Evolutionary conservation across 2,113 vertebrate genomes (phyloP).

Genomic region (Lasiurus borealis): DNA sequence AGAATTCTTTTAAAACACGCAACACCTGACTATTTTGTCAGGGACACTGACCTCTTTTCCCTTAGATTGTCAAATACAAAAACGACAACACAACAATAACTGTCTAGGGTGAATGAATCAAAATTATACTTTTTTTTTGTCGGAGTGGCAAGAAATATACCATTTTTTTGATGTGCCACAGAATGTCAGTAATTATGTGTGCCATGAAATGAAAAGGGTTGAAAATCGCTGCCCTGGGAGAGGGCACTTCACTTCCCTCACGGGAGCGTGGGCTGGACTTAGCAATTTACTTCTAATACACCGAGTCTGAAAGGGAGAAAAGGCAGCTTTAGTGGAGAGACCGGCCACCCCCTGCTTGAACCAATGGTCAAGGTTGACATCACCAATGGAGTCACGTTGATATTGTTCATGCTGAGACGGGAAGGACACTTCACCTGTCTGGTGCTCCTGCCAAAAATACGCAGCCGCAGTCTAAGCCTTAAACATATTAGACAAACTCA

Average conservation of each 20-base stretch:
- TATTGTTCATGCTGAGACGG: neutral
- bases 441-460: neutral
- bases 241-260: neutral
- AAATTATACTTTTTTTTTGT: neutral
- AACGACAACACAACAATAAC: neutral
- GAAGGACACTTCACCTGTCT: neutral
- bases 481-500: neutral
- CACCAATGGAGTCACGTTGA: neutral
- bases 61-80: neutral
- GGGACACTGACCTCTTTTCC: neutral
- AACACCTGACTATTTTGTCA: neutral
- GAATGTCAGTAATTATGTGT: neutral
- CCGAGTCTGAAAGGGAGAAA: neutral
- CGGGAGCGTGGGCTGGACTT: neutral
- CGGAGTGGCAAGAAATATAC: neutral
- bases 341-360: neutral
- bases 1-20: neutral
- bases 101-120: neutral
- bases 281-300: neutral
- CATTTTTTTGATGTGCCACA: neutral
- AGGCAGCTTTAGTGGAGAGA: neutral
- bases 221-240: neutral
- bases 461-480: neutral
- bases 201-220: neutral
- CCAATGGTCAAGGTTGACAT: neutral